phyloP scores from a whole-genome alignment of 2,113 vertebrate genomes.

The Synodontis membranacea region DNA sequence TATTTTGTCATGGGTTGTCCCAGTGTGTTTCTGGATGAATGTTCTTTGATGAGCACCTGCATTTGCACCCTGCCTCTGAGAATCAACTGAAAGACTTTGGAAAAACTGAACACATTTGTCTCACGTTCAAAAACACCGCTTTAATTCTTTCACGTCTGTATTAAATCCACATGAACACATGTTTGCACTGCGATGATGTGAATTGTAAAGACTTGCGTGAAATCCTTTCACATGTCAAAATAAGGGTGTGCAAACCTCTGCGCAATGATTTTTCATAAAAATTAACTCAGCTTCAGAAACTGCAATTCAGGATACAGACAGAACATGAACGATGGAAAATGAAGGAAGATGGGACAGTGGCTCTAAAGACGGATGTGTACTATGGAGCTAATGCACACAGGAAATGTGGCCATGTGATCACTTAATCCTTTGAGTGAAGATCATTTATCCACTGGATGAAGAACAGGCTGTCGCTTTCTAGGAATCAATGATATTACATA shows the following conservation, averaged over 20 bases:
- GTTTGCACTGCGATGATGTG: neutral
- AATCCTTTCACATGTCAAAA: neutral
- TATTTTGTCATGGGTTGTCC: neutral
- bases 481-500: slow-evolving; percentile 12
- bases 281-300: neutral
- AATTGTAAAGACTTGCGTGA: neutral
- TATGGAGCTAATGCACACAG: slow-evolving; percentile 5
- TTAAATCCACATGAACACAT: neutral
- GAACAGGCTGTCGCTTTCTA: neutral
- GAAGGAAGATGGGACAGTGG: neutral
- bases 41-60: neutral
- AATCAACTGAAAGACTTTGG: neutral
- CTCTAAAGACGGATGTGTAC: neutral
- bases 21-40: neutral
- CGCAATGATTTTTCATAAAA: neutral
- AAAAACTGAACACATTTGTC: neutral
- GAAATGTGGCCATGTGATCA: neutral
- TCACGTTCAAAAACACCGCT: too few species aligned
- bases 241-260: neutral
- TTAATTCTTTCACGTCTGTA: neutral
- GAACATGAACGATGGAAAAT: neutral
- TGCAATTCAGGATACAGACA: neutral
- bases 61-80: neutral
- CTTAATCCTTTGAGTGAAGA: neutral
- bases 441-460: neutral